Evolutionary conservation across 92 coral and sea anemone genomes (phyloP), one percentile per base, ranked within the genome.

Genomic region (Zoanthus gigantus): DNA sequence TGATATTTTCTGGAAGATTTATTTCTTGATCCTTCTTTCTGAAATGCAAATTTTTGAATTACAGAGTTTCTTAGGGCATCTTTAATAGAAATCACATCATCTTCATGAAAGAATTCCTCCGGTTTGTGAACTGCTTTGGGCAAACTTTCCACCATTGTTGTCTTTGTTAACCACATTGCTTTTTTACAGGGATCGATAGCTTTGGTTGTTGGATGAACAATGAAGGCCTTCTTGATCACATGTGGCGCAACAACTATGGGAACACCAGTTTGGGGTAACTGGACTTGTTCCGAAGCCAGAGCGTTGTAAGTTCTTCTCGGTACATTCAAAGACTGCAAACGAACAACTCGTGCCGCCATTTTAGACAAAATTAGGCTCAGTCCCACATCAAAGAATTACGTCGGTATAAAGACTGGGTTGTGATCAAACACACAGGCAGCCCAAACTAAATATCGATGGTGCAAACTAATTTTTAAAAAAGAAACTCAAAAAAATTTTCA

Each of bases 101-200:
- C 86, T 15, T 86, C 92, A n/a, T 90, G 37, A 17, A 90, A 65
- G 74, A 85, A 47, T 7, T 85, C 85, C 31, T 71, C 58, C 46
- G 46, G 46, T 45, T 83, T 81, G 30, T 50, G 52, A 30, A 77
- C 57, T 4, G 87, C 77, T 37, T 90, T 63, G 0, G 99, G 99
- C 23, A 97, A 91, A 13, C 98, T 94, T 32, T 97, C 83, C 13
- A 45, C 69, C 45, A 97, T 42, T 28, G 88, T 83, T 9, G 98
- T 97, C 61, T 97, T 97, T 9, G 99, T 95, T 42, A 97, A 80
- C 99, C 99, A 97, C 52, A 95, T 98, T 32, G 92, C 93, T 75
- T 97, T 97, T 32, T 84, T 78, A 17, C 87, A 78, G n/a, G 96
- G 90, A 50, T 95, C 90, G 17, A 93, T 83, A 48, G 89, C 96